Conservation (phyloP, 2,113 vertebrate species). For the Connochaetes taurinus region DNA sequence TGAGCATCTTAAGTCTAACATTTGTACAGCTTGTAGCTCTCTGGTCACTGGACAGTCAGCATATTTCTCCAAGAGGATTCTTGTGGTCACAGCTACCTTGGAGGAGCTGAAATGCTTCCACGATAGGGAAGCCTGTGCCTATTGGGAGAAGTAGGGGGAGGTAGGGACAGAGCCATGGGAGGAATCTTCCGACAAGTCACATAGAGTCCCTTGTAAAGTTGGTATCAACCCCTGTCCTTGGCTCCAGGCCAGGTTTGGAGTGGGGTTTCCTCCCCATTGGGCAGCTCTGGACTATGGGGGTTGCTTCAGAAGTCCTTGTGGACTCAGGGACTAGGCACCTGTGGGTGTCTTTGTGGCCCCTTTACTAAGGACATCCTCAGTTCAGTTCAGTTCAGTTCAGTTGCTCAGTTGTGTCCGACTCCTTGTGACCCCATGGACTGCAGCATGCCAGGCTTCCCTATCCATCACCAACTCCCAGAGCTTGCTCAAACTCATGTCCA, state of each 20-base stretch:
- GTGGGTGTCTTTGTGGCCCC: neutral
- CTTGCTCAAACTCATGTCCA: neutral
- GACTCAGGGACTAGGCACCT: neutral
- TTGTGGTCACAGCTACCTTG: neutral
- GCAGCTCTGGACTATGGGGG: neutral
- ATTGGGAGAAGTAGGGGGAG: rapidly evolving
- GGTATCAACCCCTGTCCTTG: neutral
- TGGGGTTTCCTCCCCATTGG: neutral
- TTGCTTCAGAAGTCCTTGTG: neutral
- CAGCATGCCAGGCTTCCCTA: neutral
- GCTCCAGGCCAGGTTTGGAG: neutral
- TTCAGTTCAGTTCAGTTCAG: neutral
- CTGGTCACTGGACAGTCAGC: neutral
- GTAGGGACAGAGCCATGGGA: neutral
- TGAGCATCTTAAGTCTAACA: neutral
- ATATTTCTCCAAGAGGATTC: neutral
- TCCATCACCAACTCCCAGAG: neutral
- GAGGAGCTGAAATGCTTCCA: neutral
- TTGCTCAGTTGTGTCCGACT: neutral
- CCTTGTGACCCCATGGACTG: neutral
- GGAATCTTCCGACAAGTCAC: neutral
- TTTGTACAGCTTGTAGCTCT: neutral
- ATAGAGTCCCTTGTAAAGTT: neutral
- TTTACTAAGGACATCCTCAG: neutral
- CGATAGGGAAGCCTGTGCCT: neutral